Evolutionary conservation across 64 coral and sea anemone genomes (phyloP), one percentile per base, ranked within the genome.

Genomic region (Cladopsammia gracilis): DNA sequence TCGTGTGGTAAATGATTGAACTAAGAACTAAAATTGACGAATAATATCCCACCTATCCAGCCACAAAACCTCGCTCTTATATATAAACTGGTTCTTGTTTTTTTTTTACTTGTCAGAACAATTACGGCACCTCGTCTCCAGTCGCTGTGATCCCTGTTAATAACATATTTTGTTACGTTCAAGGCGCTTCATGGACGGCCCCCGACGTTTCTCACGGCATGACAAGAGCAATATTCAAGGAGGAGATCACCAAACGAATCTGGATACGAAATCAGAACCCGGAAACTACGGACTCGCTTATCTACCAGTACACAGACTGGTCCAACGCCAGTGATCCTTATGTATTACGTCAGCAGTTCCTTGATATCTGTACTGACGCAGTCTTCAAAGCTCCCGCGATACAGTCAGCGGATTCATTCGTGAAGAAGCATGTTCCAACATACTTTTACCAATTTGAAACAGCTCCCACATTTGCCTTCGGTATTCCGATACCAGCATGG

Each of bases 261-360:
- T 96, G 95, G 95, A 56, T 76, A 2, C 70, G 81, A 15, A 56
- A 86, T 64, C 95, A 96, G 77, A 74, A 89, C 78, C 25, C 83
- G 0, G 59, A 68, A 71, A 62, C 93, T 15, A 10, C 81, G 5
- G 67, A 93, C 59, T 82, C 88, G 13, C 83, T 96, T 4, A 79
- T 89, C 48, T 90, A 92, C 48, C 45, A 93, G 23, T 96, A 96
- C 46, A 86, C 91, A 5, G 87, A 96, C 20, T 96, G 95, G 95
- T 60, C 62, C 4, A 93, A 96, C 24, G 58, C 46, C 26, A 57
- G 76, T 46, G 76, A 93, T 64, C 85, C 81, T 22, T 85, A 79
- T 59, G 61, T 89, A 9, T 79, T 91, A 13, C 61, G 95, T 23
- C 70, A 91, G 56, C 78, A 90, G 3, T 93, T 88, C 73, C 52